Base-by-base conservation (phyloP, 2,797 vertebrate genomes). In the Apodemus agrarius region DNA sequence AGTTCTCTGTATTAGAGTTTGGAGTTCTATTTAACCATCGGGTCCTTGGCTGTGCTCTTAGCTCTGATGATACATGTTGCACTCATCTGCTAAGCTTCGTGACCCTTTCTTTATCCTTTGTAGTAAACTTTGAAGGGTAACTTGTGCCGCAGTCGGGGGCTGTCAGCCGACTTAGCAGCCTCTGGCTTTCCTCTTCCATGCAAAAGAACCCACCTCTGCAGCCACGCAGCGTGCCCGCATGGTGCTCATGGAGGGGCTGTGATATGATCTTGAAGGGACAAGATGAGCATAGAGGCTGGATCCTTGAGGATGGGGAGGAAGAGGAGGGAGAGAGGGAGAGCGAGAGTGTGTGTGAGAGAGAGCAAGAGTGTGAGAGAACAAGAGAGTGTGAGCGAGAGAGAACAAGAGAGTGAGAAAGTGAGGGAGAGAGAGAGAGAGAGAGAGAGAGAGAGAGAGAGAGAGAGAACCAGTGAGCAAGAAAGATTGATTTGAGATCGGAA, bases 201-300 rank as follows among this genome's bases (percentile, higher is more conserved):
- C 34, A 19, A 6, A 10, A 16, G 80, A 67, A 19, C 34, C 13
- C 76, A 34, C 7, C 2, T 31, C 31, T n/a, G 49, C 17, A 13
- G 19, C 49, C 13, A 10, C 5, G 69, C 43, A 1, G 2, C 1
- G 37, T 24, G 43, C 31, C 49, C 1, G 24, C 52, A 0, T 0
- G 34, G n/a, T 11, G 2, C n/a, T 89, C 10, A 1, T 4, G 61
- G 80, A 37, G 65, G 65, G 31, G 6, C 65, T 24, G 34, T 5
- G 12, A 40, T 2, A 0, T 69, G 31, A 72, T 26, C 10, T 0
- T 26, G 24, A 79, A 75, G 7, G 54, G 43, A n/a, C 61, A 59
- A 21, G 76, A n/a, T 72, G 13, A 54, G 34, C 24, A 26, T 12
- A 14, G 3, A 72, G 17, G 14, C 37, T 29, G 34, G 16, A 24